phyloP scores from a whole-genome alignment of 2,888 invertebrate genomes.

The Diabrotica balteata region DNA sequence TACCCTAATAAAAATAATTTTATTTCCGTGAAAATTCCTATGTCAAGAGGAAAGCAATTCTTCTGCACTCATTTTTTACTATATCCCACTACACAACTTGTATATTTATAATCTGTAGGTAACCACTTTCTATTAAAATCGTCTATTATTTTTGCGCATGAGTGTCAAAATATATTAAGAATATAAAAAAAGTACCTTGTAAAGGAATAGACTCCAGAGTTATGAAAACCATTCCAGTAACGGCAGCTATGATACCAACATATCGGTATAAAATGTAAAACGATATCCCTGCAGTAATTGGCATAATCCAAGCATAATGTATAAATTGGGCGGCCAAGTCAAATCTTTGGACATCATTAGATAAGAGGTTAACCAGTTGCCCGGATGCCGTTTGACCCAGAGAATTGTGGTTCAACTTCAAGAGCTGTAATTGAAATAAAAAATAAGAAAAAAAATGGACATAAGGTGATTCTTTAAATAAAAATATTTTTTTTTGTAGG shows the following conservation, averaged over 20 bases:
- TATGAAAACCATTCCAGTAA: constrained; percentile 69
- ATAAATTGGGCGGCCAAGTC: constrained; percentile 74
- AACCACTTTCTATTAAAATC: no score
- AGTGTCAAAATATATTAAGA: no score
- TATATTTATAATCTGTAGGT: no score
- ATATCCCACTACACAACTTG: no score
- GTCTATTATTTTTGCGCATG: no score
- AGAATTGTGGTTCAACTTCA: constrained; percentile 71
- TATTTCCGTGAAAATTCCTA: no score
- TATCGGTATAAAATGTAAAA: constrained; percentile 66
- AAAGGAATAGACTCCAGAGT: constrained; percentile 63
- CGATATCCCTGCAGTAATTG: constrained; percentile 74
- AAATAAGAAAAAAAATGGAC: no score
- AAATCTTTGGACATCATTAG: constrained; percentile 85
- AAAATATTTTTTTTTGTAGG: no score
- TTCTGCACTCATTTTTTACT: no score
- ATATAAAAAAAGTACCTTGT: constrained; percentile 58
- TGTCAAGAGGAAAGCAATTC: no score
- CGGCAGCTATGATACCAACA: constrained; percentile 63
- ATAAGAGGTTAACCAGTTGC: constrained; percentile 82
- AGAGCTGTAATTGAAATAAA: constrained; percentile 56
- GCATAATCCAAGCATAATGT: constrained; percentile 83
- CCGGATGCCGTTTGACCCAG: constrained; percentile 84
- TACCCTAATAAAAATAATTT: no score
- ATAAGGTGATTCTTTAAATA: no score